Base-by-base conservation (phyloP, 2,797 vertebrate genomes). In the Harpagifer antarcticus region DNA sequence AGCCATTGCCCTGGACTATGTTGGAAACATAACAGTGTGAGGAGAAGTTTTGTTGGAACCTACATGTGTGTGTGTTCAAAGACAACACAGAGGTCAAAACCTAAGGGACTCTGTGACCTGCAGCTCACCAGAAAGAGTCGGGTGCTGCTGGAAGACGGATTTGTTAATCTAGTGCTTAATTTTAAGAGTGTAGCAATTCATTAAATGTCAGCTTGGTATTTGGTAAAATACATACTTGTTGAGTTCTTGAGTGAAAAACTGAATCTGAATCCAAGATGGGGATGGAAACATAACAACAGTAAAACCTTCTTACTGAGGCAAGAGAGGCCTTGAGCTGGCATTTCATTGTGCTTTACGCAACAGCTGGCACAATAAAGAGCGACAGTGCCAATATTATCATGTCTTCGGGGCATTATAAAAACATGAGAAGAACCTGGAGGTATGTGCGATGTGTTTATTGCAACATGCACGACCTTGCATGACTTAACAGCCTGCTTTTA, bases 261-360 rank as follows among this genome's bases (percentile, higher is more conserved):
- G 15, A 63, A 65, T 14, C 44, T 62, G 31, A 73, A 33, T 62
- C 61, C 78, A 74, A 68, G 49, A 11, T 70, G 77, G 53, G 55
- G 47, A 85, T 12, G 61, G 52, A 81, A 79, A 70, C 47, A 27
- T 31, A 14, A 57, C 3, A 57, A 54, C 66, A 78, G 20, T 55
- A 62, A 69, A 61, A 49, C 10, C 31, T 68, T 68, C 80, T 78
- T 77, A 67, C 63, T 40, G 57, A 48, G 64, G 42, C 10, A 67
- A 65, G 40, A 16, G 11, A 63, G 78, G 79, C 65, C 14, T 8
- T 69, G 55, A 74, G 47, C 20, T 27, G 27, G 17, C 40, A 73
- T 68, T 83, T 87, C 70, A 78, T 68, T 55, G n/a, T 5, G 10
- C 1, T 40, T 90, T 90, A 76, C 67, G 67, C 72, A 91, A 89